Percentiles rank a stretch among this genome's conserved stretches.
Conservation (phyloP, 2,797 vertebrate genomes). For the Petrocephalus schoutedeni region DNA sequence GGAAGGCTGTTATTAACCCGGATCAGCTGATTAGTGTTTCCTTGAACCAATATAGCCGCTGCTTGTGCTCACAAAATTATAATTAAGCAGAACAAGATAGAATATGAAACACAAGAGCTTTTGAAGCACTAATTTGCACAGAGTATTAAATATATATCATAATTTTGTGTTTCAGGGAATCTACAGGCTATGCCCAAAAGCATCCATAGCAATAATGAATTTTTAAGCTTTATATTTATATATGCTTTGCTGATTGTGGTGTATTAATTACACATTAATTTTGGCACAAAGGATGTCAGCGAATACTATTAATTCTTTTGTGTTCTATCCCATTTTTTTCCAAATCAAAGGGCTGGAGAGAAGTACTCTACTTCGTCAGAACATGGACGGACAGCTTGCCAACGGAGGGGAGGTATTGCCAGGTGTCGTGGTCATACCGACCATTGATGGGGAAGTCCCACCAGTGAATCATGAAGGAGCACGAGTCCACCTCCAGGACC, state of each 20-base stretch:
- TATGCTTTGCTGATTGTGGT: not conserved
- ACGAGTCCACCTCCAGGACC: constrained; percentile 71
- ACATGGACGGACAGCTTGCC: constrained; percentile 36
- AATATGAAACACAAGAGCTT: not conserved
- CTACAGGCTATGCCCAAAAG: not conserved
- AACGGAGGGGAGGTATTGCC: constrained; percentile 40
- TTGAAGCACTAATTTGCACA: not conserved
- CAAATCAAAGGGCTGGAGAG: constrained; percentile 55
- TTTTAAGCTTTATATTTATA: not conserved
- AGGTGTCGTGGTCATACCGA: constrained; percentile 62
- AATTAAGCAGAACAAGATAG: not conserved
- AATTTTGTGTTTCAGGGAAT: not conserved
- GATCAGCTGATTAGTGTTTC: not conserved
- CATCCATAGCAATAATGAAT: not conserved
- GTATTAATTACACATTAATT: not conserved
- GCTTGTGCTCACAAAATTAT: not conserved
- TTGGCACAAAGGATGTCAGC: not conserved
- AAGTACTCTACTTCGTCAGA: constrained; percentile 52
- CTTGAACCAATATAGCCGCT: not conserved
- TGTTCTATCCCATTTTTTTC: not conserved
- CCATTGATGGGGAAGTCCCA: constrained; percentile 67
- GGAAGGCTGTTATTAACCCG: not conserved
- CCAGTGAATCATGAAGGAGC: constrained; percentile 54
- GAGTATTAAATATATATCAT: not conserved
- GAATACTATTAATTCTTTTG: not conserved